A percentile compares a stretch with the other conserved stretches of the same genome.
Evolutionary conservation across 1,140 invertebrate species (phyloP).

Genomic region (Lineus longissimus): DNA sequence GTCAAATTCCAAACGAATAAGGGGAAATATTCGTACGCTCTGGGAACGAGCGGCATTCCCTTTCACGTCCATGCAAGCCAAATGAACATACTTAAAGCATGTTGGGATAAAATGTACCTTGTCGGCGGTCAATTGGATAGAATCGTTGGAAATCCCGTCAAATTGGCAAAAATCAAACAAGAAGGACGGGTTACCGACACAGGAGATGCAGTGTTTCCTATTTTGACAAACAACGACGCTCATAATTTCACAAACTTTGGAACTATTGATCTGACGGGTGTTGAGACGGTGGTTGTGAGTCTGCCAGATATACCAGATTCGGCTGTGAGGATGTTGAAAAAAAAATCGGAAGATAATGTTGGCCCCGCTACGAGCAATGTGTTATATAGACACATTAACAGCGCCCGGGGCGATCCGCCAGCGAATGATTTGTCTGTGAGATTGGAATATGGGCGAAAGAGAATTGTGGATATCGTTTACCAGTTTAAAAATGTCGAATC

Average conservation of each 20-base stretch:
- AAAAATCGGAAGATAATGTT: neutral
- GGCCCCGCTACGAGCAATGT: conserved; percentile 6
- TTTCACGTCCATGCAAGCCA: neutral
- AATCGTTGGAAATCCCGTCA: neutral
- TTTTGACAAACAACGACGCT: neutral
- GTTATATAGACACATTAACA: neutral
- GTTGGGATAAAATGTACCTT: conserved; percentile 5
- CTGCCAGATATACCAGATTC: neutral
- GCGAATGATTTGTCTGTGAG: neutral
- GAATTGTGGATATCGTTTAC: conserved; percentile 6
- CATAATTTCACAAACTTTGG: conserved; percentile 1
- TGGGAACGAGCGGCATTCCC: neutral
- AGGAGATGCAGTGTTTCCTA: conserved; percentile 6
- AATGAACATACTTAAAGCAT: neutral
- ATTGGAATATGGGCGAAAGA: neutral
- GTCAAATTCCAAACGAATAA: neutral
- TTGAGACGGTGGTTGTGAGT: neutral
- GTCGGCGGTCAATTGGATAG: conserved; percentile 7
- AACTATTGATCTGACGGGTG: conserved; percentile 3
- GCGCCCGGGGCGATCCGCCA: neutral
- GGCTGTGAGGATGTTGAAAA: neutral
- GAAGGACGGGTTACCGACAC: neutral
- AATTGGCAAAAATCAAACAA: neutral
- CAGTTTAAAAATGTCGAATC: conserved; percentile 3
- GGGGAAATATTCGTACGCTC: neutral